Percentiles rank a stretch among this genome's conserved stretches.
These are phyloP conservation scores for Eupithecia pulchellata DNA, from an alignment of 2,888 invertebrate species.

Conservation along the genomic window DNA sequence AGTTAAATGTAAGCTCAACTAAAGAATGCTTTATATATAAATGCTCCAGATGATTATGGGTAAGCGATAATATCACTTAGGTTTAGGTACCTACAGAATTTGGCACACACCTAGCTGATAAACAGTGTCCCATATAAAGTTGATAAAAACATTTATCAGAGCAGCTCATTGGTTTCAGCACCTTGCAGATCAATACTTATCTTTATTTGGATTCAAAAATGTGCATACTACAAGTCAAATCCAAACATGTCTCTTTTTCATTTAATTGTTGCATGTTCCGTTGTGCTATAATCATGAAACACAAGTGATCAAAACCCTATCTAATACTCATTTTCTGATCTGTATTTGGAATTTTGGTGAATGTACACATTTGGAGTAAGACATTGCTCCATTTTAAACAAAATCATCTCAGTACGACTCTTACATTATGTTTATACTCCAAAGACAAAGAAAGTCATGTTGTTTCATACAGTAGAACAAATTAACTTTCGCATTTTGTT, in stretches of 20 bases:
- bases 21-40: background rate
- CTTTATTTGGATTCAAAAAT: background rate
- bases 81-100: background rate
- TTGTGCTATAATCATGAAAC: background rate
- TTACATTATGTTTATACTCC: background rate
- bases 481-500: background rate
- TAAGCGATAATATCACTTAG: background rate
- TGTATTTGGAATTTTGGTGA: too few relatives aligned
- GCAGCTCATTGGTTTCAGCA: background rate
- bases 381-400: background rate
- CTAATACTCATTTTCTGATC: background rate
- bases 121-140: slow-evolving; percentile 3
- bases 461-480: background rate
- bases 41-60: slow-evolving; percentile 2
- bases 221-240: background rate
- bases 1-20: background rate
- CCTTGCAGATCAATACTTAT: background rate
- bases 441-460: background rate
- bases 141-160: background rate
- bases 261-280: background rate
- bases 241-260: background rate
- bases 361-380: too few relatives aligned
- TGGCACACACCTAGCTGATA: background rate
- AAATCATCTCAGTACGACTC: background rate
- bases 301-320: background rate